Evolutionary conservation across 2,797 vertebrate species (phyloP).

Genomic region (Rhinatrema bivittatum): DNA sequence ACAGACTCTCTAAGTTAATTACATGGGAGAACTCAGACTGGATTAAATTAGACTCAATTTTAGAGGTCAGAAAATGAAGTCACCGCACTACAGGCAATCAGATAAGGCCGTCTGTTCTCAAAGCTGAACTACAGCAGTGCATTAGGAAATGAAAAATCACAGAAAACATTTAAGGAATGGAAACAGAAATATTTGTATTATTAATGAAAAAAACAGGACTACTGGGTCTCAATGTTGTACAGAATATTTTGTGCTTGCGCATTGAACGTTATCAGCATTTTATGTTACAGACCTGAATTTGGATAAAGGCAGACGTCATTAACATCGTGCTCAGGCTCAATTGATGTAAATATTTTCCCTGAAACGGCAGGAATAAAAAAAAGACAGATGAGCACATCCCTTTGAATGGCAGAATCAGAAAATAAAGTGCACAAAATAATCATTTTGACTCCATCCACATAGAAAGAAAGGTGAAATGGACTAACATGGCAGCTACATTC

Average conservation of each 20-base stretch:
- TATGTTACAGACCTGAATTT: conserved; percentile 70
- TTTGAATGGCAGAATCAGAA: background rate
- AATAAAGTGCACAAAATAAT: no score
- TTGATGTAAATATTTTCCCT: conserved; percentile 90
- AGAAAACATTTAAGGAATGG: no score
- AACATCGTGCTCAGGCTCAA: conserved; percentile 83
- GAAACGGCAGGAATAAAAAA: conserved; percentile 30
- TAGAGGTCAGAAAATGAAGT: background rate
- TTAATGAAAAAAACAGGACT: no score
- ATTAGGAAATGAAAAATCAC: no score
- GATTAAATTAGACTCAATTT: background rate
- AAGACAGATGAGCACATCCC: background rate
- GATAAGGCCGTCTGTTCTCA: background rate
- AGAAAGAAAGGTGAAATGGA: no score
- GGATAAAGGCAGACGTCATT: conserved; percentile 92
- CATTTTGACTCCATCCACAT: no score
- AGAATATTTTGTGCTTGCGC: no score
- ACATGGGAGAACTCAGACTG: background rate
- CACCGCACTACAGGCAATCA: background rate
- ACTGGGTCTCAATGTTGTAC: no score
- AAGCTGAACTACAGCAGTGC: no score
- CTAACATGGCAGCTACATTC: no score
- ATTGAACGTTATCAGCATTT: no score
- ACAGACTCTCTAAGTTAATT: background rate
- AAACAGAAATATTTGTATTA: no score